Evolutionary conservation across 2,797 vertebrate species (phyloP), one percentile per base, ranked within the genome.

Genomic region (Iguana delicatissima): DNA sequence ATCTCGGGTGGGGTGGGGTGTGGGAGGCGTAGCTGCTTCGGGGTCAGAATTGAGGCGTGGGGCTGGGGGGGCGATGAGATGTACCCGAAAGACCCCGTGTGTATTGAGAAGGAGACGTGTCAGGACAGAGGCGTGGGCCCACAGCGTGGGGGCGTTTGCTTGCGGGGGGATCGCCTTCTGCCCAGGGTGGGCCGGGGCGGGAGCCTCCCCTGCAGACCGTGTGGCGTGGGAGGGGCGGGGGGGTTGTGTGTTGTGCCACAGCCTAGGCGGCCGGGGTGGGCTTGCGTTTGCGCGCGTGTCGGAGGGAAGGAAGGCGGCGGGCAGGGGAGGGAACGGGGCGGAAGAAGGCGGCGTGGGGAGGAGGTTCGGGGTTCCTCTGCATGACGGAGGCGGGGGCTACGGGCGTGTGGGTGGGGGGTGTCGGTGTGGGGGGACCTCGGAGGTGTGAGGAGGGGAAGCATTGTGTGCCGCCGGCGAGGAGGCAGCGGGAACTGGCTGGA

Each of bases 401-500:
- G 10, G n/a, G 32, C 29, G 14, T 13, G 69, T 46, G 74, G 5
- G 20, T 4, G 29, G 20, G 76, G 4, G 29, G 13, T 46, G 6
- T 64, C 46, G 5, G 29, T 46, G 46, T 42, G 38, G 20, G 35
- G n/a, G 83, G 57, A 32, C 50, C 69, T 74, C 16, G 5, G 12
- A 76, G 46, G 35, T 32, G 35, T 32, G 62, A 22, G 73, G 35
- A 26, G 29, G 32, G 59, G 84, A 76, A 62, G 89, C 46, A 26
- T 90, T 62, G 84, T 82, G 85, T 80, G 18, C 52, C 8, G 50
- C 7, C 52, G 52, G n/a, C 4, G 55, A 81, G 67, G 89, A 74
- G 62, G 3, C 42, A 55, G 79, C 59, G 89, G 89, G 85, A 55
- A 42, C 14, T 82, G 32, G 90, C 32, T 46, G 67, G 55, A 50